A percentile compares a stretch with the other conserved stretches of the same genome.
phyloP scores from a whole-genome alignment of 2,888 invertebrate genomes.

The Cataglyphis livida region DNA sequence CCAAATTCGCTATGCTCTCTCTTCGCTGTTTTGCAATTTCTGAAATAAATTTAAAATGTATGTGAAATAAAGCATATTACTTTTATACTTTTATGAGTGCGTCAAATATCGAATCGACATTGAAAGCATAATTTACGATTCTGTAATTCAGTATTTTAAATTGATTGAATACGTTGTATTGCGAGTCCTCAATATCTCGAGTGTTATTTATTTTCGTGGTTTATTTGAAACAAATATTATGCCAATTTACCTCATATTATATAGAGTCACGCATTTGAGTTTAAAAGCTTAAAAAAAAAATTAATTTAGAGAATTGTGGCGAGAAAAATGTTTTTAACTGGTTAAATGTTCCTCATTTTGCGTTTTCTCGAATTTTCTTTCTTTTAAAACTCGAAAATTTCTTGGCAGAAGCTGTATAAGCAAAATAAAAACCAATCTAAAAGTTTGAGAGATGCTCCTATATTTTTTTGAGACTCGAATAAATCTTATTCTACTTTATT shows the following conservation, averaged over 20 bases:
- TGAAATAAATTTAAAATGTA: neutral
- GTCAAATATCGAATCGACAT: neutral
- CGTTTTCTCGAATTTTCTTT: neutral
- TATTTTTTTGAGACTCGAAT: neutral
- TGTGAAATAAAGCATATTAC: neutral
- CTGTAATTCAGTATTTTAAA: slow-evolving; percentile 12
- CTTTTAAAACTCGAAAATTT: neutral
- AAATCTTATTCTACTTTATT: neutral
- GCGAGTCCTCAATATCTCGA: neutral
- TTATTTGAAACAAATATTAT: slow-evolving; percentile 21
- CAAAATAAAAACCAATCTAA: neutral
- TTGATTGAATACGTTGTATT: slow-evolving; percentile 11
- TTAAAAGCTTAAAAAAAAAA: slow-evolving; percentile 19
- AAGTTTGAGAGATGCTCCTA: neutral
- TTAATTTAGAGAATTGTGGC: neutral
- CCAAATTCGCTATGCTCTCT: slow-evolving; percentile 43
- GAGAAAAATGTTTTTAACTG: neutral
- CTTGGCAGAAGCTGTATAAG: neutral
- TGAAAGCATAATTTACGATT: slow-evolving; percentile 16
- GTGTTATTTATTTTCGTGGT: slow-evolving; percentile 31
- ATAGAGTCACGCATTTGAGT: neutral
- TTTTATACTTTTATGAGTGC: neutral
- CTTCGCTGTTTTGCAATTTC: slow-evolving; percentile 70
- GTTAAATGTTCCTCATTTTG: neutral
- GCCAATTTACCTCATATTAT: neutral